Evolutionary conservation across 2,113 vertebrate species (phyloP).

Genomic region (Scortum barcoo): DNA sequence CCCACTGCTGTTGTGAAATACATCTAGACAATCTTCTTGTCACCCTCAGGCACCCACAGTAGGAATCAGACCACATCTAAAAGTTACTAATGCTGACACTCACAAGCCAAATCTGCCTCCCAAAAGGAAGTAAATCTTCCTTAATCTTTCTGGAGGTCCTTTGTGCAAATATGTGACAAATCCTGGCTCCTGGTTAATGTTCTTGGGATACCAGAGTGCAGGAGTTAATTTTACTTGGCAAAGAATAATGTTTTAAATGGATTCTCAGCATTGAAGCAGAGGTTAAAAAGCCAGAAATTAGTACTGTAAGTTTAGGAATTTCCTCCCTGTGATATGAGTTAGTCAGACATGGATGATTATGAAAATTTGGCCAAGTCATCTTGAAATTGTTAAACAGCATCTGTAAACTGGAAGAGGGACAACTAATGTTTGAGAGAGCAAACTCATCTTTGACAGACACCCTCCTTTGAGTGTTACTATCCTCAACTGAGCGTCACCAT

Average conservation of each 20-base stretch:
- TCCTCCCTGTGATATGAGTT: not conserved
- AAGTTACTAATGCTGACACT: not conserved
- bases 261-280: slow-evolving; percentile 20
- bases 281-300: slow-evolving; percentile 33
- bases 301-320: not conserved
- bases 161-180: not conserved
- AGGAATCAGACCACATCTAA: slow-evolving; percentile 9
- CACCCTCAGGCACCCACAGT: not conserved
- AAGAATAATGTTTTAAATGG: slow-evolving; percentile 18
- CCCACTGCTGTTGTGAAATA: slow-evolving; percentile 59
- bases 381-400: slow-evolving; percentile 41
- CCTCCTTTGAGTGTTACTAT: not conserved
- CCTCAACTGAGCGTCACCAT: not conserved
- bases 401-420: not conserved
- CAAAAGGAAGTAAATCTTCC: not conserved
- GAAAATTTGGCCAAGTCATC: slow-evolving; percentile 19
- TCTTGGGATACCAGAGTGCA: not conserved
- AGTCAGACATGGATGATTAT: slow-evolving; percentile 42
- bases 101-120: not conserved
- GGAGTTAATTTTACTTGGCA: slow-evolving; percentile 35
- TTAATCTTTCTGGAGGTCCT: not conserved
- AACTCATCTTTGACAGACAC: not conserved
- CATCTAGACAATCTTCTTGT: slow-evolving; percentile 32
- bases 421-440: not conserved
- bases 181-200: not conserved